A percentile compares a stretch with the other conserved stretches of the same genome.
Conservation (phyloP, 2,888 invertebrate genomes). For the Chironomus riparius region DNA sequence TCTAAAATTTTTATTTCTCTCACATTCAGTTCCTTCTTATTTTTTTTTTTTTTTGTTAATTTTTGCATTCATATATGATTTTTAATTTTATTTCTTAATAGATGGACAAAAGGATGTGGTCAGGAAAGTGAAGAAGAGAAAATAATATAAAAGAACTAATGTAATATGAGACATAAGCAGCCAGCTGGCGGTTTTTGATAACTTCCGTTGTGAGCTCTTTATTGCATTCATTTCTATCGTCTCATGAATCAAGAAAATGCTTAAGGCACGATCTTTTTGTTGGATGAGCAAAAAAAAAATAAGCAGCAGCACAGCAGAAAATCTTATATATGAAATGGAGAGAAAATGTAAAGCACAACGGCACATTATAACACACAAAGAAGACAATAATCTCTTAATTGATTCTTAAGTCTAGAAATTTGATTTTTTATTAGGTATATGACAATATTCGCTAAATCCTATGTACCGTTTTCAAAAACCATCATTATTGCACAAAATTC, state of each 20-base stretch:
- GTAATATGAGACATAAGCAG: not conserved
- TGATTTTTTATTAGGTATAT: too few relatives aligned
- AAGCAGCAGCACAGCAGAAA: not conserved
- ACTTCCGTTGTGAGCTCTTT: slow-evolving; percentile 3
- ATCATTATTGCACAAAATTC: not conserved
- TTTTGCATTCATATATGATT: not conserved
- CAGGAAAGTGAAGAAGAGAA: not conserved
- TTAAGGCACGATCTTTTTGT: not conserved
- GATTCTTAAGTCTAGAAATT: not conserved
- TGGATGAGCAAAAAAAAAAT: not conserved
- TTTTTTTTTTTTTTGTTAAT: too few relatives aligned
- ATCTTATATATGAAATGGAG: not conserved
- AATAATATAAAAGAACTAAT: not conserved
- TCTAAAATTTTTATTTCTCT: not conserved
- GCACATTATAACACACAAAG: not conserved
- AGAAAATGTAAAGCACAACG: too few relatives aligned
- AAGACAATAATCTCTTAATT: slow-evolving; percentile 1
- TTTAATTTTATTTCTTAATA: not conserved
- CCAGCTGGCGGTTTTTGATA: not conserved
- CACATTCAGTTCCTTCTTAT: too few relatives aligned
- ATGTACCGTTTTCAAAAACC: not conserved
- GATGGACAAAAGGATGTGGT: slow-evolving; percentile 1
- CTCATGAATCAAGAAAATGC: not conserved
- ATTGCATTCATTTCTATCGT: not conserved
- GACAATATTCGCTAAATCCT: too few relatives aligned